A percentile compares a stretch with the other conserved stretches of the same genome.
These are phyloP conservation scores for Panthera uncia DNA, from an alignment of 2,113 vertebrate genomes.

Conservation along the genomic window DNA sequence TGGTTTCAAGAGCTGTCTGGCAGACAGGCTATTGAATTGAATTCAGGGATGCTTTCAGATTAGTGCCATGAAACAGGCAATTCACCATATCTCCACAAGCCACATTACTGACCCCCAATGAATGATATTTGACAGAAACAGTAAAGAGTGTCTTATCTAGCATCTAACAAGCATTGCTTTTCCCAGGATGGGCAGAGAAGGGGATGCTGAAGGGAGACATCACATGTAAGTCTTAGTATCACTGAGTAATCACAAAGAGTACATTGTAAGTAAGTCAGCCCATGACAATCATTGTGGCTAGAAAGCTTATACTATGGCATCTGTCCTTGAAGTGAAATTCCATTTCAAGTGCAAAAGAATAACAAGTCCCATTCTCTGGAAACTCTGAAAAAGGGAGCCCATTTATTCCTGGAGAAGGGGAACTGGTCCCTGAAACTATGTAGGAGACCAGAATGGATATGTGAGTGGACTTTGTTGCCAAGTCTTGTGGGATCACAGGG, in stretches of 20 bases:
- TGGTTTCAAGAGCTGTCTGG: conserved; percentile 47
- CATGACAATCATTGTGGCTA: not conserved
- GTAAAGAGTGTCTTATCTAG: conserved; percentile 68
- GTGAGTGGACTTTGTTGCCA: not conserved
- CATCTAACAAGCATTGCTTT: conserved; percentile 69
- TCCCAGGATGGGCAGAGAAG: conserved; percentile 46
- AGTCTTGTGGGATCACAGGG: not conserved
- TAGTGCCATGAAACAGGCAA: conserved; percentile 62
- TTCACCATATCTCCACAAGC: conserved; percentile 54
- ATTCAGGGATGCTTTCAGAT: conserved; percentile 70
- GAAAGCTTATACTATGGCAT: conserved; percentile 52
- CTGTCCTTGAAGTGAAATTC: conserved; percentile 52
- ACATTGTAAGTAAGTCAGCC: conserved; percentile 57
- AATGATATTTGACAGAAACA: conserved; percentile 70
- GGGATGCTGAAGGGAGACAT: conserved; percentile 49
- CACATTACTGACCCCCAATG: conserved; percentile 63
- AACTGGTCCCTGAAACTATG: not conserved
- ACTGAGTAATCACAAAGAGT: conserved; percentile 64
- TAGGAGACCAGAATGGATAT: not conserved
- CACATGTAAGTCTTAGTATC: conserved; percentile 8
- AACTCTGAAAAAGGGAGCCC: not conserved
- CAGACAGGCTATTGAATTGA: conserved; percentile 64
- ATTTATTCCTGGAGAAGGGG: not conserved
- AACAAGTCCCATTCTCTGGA: conserved; percentile 42
- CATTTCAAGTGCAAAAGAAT: conserved; percentile 45